Conservation (phyloP, 2,888 invertebrate species). For the Mystacides longicornis region DNA sequence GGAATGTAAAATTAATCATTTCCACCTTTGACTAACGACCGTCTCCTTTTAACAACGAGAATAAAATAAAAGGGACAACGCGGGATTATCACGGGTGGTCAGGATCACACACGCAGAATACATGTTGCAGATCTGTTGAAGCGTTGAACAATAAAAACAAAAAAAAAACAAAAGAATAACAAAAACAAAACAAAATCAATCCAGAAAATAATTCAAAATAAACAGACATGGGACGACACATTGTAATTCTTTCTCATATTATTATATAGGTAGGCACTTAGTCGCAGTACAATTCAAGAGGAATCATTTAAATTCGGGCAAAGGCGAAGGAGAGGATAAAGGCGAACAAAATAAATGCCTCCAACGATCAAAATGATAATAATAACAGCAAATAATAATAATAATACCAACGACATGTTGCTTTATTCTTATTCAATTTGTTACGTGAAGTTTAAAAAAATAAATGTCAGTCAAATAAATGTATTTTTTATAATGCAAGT, state of each 20-base stretch:
- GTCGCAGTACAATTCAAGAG: background rate
- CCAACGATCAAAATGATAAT: background rate
- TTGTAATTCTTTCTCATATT: too few relatives aligned
- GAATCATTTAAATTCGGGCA: background rate
- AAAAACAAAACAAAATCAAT: slow-evolving; percentile 1
- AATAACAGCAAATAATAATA: too few relatives aligned
- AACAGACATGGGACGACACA: background rate
- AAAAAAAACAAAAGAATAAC: background rate
- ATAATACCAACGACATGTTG: too few relatives aligned
- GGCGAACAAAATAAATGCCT: background rate
- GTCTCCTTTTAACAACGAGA: background rate
- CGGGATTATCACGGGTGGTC: slow-evolving; percentile 1
- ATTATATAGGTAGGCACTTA: too few relatives aligned
- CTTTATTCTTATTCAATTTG: too few relatives aligned
- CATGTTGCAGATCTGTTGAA: background rate
- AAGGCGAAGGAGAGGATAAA: slow-evolving; percentile 1
- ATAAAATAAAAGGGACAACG: background rate
- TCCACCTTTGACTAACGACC: slow-evolving; percentile 1
- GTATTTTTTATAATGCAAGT: too few relatives aligned
- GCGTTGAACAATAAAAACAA: background rate
- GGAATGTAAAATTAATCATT: background rate
- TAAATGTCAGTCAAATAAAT: too few relatives aligned
- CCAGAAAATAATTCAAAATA: background rate
- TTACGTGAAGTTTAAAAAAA: too few relatives aligned
- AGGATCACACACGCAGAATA: slow-evolving; percentile 2